Conservation (phyloP, 2,797 vertebrate species). For the Saxicola maurus region DNA sequence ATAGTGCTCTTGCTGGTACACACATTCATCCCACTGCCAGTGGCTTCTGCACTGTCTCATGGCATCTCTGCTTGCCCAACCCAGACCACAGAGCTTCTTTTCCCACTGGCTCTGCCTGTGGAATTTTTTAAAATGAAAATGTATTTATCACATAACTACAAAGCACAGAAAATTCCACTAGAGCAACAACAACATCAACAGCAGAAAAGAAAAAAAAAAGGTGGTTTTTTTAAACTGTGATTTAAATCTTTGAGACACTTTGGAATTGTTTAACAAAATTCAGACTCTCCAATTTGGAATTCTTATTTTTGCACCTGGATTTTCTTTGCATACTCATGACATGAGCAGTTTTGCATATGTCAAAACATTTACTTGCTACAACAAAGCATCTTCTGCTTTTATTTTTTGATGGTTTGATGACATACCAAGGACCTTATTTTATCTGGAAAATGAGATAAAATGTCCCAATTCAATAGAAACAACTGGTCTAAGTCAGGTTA, state of each 20-base stretch:
- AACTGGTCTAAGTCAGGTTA: not conserved
- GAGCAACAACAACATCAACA: not conserved
- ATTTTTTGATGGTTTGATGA: not conserved
- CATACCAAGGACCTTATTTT: not conserved
- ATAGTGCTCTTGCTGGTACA: not conserved
- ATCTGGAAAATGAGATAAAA: slow-evolving; percentile 1
- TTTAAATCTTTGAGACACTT: not conserved
- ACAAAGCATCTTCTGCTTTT: not conserved
- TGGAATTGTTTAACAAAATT: not conserved
- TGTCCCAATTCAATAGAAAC: not conserved
- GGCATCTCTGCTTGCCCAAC: not conserved
- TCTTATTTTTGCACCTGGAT: not conserved
- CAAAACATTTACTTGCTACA: slow-evolving; percentile 1
- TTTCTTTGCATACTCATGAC: not conserved
- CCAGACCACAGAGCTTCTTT: not conserved
- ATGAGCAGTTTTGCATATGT: not conserved
- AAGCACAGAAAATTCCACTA: not conserved
- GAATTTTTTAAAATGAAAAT: not conserved
- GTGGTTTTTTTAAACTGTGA: fast-evolving
- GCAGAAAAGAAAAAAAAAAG: too few relatives aligned
- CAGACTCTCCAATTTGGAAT: not conserved
- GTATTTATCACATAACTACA: not conserved
- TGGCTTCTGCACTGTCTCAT: not conserved
- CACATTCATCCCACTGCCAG: not conserved
- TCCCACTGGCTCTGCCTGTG: not conserved